phyloP scores from a whole-genome alignment of 2,888 invertebrate species.

The Phorcus lineatus region DNA sequence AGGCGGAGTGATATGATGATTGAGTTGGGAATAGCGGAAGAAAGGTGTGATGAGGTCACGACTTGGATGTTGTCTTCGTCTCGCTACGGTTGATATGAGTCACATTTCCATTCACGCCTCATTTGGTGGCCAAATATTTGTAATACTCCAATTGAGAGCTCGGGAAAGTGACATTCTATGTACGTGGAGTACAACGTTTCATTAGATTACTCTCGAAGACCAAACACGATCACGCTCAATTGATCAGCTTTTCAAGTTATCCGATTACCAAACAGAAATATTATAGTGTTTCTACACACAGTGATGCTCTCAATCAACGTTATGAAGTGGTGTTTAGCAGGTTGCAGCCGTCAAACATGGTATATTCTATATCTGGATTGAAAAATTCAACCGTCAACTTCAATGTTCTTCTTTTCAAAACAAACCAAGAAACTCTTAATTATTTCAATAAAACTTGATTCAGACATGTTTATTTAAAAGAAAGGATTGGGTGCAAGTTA shows the following conservation, averaged over 20 bases:
- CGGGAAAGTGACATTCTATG: slow-evolving; percentile 2
- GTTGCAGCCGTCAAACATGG: no score
- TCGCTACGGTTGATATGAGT: not conserved
- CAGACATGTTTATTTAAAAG: no score
- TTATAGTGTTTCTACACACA: not conserved
- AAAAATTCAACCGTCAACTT: no score
- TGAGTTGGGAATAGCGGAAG: not conserved
- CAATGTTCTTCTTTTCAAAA: no score
- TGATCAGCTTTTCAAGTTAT: not conserved
- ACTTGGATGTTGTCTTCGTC: slow-evolving; percentile 5
- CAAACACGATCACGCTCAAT: not conserved
- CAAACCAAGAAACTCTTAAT: no score
- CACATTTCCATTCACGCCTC: not conserved
- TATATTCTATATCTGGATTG: no score
- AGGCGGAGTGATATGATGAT: slow-evolving; percentile 8
- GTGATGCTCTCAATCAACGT: no score
- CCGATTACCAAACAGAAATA: not conserved
- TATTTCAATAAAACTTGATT: no score
- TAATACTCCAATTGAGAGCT: slow-evolving; percentile 14
- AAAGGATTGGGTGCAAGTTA: no score
- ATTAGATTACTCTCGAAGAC: not conserved
- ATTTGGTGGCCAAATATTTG: slow-evolving; percentile 18
- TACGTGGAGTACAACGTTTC: not conserved
- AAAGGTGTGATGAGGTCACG: slow-evolving; percentile 21
- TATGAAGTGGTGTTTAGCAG: no score